Evolutionary conservation across 2,113 vertebrate species (phyloP).

Genomic region (Rhipidura dahli): DNA sequence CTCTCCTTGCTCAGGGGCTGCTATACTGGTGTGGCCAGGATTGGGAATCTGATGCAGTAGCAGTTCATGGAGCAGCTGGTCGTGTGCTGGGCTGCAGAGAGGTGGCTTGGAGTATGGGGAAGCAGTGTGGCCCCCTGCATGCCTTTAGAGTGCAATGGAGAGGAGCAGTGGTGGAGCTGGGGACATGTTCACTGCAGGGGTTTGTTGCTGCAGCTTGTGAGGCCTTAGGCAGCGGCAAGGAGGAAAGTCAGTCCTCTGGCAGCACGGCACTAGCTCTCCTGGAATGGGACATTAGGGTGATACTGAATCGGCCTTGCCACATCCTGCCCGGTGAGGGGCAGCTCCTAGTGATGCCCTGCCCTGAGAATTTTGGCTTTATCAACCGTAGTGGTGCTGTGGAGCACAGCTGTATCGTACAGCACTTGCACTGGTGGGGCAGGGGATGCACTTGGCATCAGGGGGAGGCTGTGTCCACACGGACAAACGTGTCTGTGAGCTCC

Average conservation of each 20-base stretch:
- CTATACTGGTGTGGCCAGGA: background rate
- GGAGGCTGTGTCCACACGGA: background rate
- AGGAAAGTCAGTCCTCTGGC: background rate
- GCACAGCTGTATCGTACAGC: background rate
- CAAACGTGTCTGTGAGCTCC: fast-evolving
- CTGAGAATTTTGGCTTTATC: background rate
- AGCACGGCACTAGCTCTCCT: background rate
- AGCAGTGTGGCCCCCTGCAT: fast-evolving
- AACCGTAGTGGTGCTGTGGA: fast-evolving
- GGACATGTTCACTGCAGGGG: background rate
- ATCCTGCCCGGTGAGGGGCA: fast-evolving
- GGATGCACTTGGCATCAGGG: background rate
- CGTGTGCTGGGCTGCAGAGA: background rate
- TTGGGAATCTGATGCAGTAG: background rate
- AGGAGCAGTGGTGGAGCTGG: background rate
- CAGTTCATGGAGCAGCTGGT: background rate
- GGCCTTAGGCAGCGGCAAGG: background rate
- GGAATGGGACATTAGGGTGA: background rate
- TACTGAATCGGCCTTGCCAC: background rate
- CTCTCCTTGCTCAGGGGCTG: fast-evolving
- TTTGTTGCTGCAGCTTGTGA: background rate
- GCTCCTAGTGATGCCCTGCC: background rate
- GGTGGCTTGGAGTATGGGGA: no score
- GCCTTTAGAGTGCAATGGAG: background rate
- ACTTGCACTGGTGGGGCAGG: background rate